Evolutionary conservation across 2,888 invertebrate species (phyloP), one percentile per base, ranked within the genome.

Genomic region (Dysmachus trigonus): DNA sequence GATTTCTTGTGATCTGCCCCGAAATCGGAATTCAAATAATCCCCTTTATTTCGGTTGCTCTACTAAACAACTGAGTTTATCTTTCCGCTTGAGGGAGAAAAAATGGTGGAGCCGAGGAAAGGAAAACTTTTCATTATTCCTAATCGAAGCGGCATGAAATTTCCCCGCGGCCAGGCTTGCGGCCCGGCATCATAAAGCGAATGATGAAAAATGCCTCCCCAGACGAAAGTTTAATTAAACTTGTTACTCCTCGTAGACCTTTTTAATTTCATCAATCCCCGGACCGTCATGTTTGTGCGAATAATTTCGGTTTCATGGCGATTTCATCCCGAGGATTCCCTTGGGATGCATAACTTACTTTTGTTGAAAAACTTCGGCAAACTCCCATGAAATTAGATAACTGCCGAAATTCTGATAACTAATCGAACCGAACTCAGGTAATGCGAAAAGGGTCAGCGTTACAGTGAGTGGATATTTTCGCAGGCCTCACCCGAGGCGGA

Each of bases 371-470:
- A 38, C 8, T 74, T 27, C 35, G 31, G 30, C 74, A 31, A 76
- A 38, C 76, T 76, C 38, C 76, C 33, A 76, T 76, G 76, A 76
- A 76, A 76, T 76, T 76, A 31, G 38, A 76, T 76, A 76, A 76
- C 33, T 76, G 76, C 76, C 76, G 35, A 76, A 76, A 76, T 76
- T 76, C 38, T 76, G 76, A 76, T 76, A 76, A 76, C 35, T 22
- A 76, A 76, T 76, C 76, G 76, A 76, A 76, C 76, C 33, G 38
- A 76, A 76, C 33, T 76, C 76, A 35, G 38, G 35, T 76, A 22
- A 15, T n/a, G 76, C 18, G 13, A 76, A 76, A 76, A 76, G 76
- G 76, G 76, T 76, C 76, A 76, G 35, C 22, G 5, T 4, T 5
- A 76, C 38, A 35, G 38, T 33, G 27, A 22, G 41, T 13, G 73